A percentile compares a stretch with the other conserved stretches of the same genome.
Conservation (phyloP, 1,140 invertebrate genomes). For the Drosophila prosaltans region DNA sequence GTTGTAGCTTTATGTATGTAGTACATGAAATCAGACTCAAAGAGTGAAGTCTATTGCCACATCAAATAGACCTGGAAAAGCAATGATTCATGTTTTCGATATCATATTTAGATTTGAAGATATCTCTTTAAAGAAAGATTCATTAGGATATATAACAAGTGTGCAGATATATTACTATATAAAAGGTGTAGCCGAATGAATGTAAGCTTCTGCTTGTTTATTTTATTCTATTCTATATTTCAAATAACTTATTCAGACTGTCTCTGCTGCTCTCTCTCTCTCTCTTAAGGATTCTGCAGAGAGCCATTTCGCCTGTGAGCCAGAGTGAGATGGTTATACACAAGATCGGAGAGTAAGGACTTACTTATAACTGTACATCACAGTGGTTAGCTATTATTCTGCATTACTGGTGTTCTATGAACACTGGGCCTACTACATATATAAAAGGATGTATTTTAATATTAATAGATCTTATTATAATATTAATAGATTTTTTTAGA, state of each 20-base stretch:
- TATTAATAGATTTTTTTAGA: neutral
- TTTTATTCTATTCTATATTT: no score
- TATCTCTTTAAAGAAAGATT: conserved; percentile 4
- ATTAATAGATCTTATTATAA: neutral
- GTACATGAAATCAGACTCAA: conserved; percentile 37
- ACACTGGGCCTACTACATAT: no score
- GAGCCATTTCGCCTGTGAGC: no score
- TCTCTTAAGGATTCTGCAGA: no score
- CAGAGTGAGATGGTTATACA: no score
- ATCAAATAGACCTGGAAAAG: conserved; percentile 28
- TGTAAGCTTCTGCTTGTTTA: neutral
- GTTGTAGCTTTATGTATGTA: conserved; percentile 16
- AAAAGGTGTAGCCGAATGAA: neutral
- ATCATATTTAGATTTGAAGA: conserved; percentile 40
- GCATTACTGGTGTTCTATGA: no score
- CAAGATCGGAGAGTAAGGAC: no score
- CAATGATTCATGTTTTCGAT: conserved; percentile 41
- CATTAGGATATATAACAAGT: conserved; percentile 37
- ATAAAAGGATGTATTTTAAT: no score
- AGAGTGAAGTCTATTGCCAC: conserved; percentile 55
- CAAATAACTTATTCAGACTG: no score
- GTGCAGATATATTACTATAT: conserved; percentile 9
- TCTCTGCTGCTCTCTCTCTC: no score
- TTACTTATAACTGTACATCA: no score
- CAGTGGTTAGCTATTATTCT: no score